Percentiles rank a stretch among this genome's conserved stretches.
These are phyloP conservation scores for Spicauda simplicius DNA, from an alignment of 2,888 invertebrate species.

Conservation along the genomic window DNA sequence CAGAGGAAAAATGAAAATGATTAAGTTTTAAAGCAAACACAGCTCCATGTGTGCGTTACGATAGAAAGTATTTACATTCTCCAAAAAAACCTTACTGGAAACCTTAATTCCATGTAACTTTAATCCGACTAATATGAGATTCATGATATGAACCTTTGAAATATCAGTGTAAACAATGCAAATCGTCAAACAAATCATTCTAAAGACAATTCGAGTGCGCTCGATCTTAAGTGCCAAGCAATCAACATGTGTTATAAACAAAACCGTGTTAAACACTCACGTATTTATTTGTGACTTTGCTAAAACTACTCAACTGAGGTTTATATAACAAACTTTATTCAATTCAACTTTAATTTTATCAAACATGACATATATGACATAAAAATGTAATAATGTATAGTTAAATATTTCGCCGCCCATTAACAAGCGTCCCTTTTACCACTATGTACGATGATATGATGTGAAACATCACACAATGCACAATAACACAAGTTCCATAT, in stretches of 20 bases:
- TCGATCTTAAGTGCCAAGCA: constrained; percentile 12
- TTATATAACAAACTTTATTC: neutral
- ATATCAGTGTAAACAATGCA: neutral
- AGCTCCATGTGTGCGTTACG: neutral
- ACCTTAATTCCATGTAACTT: no score
- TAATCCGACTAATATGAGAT: no score
- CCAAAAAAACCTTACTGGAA: no score
- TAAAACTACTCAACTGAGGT: constrained; percentile 26
- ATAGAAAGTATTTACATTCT: neutral
- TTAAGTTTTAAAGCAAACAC: neutral
- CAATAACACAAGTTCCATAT: constrained; percentile 38
- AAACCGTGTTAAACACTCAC: constrained; percentile 38
- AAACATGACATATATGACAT: constrained; percentile 11
- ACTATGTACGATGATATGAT: constrained; percentile 56
- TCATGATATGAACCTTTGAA: neutral
- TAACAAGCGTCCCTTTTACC: constrained; percentile 65
- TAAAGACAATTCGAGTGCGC: constrained; percentile 22
- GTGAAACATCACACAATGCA: constrained; percentile 57
- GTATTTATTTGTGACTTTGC: constrained; percentile 38
- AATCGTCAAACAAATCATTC: constrained; percentile 21
- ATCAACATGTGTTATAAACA: constrained; percentile 26
- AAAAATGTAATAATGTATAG: constrained; percentile 18
- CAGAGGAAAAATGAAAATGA: neutral
- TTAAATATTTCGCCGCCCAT: constrained; percentile 45
- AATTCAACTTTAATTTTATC: no score